Conservation (phyloP, 64 coral and sea anemone species). For the Montipora cactus region DNA sequence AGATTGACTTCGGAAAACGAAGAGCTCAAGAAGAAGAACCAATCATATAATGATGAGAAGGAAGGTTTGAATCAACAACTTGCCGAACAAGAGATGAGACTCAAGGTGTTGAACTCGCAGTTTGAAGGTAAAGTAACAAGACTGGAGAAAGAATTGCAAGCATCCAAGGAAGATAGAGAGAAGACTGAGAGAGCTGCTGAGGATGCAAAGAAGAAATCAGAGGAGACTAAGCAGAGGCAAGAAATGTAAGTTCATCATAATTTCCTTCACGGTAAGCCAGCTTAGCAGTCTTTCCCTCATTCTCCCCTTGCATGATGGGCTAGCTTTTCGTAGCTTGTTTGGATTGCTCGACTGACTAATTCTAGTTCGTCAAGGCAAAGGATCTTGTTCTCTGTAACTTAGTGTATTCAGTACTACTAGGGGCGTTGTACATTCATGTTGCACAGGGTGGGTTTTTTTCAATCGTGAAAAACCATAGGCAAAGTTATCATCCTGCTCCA, state of each 20-base stretch:
- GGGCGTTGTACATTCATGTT: too few species aligned
- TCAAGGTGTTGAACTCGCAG: constrained; percentile 83
- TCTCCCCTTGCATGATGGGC: too few species aligned
- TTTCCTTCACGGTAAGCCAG: too few species aligned
- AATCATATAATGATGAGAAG: constrained; percentile 70
- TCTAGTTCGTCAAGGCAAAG: too few species aligned
- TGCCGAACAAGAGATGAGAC: constrained; percentile 82
- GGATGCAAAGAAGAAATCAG: constrained; percentile 39
- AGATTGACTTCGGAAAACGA: constrained; percentile 83
- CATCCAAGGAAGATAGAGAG: constrained; percentile 52
- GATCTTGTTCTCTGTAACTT: too few species aligned
- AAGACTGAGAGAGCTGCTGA: constrained; percentile 31
- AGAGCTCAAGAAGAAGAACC: constrained; percentile 75
- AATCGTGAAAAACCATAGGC: too few species aligned
- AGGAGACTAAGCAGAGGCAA: constrained; percentile 44
- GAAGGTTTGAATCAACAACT: constrained; percentile 52
- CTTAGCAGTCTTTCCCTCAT: neutral
- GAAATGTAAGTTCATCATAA: constrained; percentile 6
- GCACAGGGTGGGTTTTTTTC: too few species aligned
- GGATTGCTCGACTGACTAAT: too few species aligned
- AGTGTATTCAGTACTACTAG: too few species aligned
- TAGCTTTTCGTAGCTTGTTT: too few species aligned
- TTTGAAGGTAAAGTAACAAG: constrained; percentile 82
- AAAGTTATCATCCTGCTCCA: too few species aligned
- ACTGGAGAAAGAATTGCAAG: constrained; percentile 89